Conservation (phyloP, 2,888 invertebrate species). For the Ernsta delagoae region DNA sequence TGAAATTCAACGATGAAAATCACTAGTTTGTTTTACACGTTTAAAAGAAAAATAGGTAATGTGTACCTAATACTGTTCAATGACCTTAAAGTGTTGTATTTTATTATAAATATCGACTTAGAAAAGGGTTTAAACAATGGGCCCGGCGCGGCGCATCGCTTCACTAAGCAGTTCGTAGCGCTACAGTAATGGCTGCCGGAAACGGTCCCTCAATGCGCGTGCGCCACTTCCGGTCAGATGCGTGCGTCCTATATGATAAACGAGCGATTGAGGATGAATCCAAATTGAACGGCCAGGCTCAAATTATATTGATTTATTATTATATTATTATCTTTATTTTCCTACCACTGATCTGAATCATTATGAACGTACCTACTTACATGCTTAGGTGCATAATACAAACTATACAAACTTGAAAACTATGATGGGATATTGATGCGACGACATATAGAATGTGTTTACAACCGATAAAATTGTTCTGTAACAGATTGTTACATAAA, state of each 20-base stretch:
- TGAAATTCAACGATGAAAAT: conserved; percentile 6
- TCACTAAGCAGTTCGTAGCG: conserved; percentile 69
- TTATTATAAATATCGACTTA: conserved; percentile 48
- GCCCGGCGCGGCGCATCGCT: conserved; percentile 56
- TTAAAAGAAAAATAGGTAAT: not conserved
- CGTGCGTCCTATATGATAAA: conserved; percentile 65
- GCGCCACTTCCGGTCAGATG: conserved; percentile 74
- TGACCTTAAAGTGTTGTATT: conserved; percentile 54
- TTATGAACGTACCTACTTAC: no score
- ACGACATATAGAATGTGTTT: no score
- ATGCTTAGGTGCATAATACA: no score
- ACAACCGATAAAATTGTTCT: no score
- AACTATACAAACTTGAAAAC: no score
- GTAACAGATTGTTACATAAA: no score
- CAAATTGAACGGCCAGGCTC: conserved; percentile 32
- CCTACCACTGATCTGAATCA: no score
- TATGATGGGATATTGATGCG: no score
- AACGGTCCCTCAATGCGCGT: conserved; percentile 64
- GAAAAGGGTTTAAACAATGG: conserved; percentile 71
- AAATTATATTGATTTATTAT: conserved; percentile 28
- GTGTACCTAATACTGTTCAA: conserved; percentile 53
- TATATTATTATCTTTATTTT: no score
- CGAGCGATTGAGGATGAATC: conserved; percentile 56
- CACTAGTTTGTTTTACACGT: conserved; percentile 14
- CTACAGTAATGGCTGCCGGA: conserved; percentile 68